These are phyloP conservation scores for Ia io DNA, from an alignment of 2,113 vertebrate species.

Conservation along the genomic window DNA sequence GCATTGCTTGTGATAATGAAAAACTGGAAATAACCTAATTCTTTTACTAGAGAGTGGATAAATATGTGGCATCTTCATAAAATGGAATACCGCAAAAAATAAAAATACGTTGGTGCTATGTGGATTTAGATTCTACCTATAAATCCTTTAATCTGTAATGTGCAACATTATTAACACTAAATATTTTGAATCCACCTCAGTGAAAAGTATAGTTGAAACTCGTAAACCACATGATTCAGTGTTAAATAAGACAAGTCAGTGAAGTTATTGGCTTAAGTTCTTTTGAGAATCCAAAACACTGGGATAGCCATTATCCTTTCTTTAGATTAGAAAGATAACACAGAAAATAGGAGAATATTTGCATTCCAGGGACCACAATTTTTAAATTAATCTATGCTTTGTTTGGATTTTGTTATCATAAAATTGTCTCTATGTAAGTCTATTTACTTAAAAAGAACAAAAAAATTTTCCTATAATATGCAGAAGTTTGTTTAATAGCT, in stretches of 20 bases:
- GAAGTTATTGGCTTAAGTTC: background rate
- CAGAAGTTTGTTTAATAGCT: background rate
- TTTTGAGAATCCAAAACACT: background rate
- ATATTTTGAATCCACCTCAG: background rate
- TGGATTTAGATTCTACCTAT: background rate
- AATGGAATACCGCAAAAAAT: background rate
- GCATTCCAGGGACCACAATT: background rate
- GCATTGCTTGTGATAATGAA: background rate
- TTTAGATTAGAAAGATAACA: slow-evolving; percentile 17
- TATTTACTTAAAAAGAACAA: slow-evolving; percentile 31
- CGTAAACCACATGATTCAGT: background rate
- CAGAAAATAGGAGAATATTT: slow-evolving; percentile 32
- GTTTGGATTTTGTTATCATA: slow-evolving; percentile 35
- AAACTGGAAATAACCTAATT: background rate
- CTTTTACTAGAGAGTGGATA: background rate
- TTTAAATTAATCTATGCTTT: background rate
- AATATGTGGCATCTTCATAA: background rate
- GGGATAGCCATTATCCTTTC: background rate
- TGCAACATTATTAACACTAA: background rate
- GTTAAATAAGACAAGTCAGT: background rate
- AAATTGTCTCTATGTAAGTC: background rate
- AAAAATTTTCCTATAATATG: background rate
- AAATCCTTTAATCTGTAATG: background rate
- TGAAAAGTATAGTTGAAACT: background rate
- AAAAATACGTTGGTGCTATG: background rate